phyloP scores from a whole-genome alignment of 1,140 invertebrate genomes.

The Neodiprion lecontei region DNA sequence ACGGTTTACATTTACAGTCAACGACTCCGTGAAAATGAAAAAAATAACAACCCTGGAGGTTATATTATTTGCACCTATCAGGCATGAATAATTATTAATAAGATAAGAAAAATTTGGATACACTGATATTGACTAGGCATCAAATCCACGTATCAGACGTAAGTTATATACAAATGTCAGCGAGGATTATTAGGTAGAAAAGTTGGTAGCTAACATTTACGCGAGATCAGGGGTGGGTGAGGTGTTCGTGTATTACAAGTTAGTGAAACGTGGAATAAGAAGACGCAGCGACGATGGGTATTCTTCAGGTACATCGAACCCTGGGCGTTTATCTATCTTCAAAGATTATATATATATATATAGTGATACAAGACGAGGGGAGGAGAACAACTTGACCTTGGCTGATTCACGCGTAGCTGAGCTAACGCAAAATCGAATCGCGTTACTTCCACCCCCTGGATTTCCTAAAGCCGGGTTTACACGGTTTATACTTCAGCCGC shows the following conservation, averaged over 20 bases:
- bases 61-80: too few species aligned
- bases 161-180: neutral
- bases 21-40: too few species aligned
- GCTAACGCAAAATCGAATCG: constrained; percentile 64
- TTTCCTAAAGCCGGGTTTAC: constrained; percentile 60
- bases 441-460: constrained; percentile 62
- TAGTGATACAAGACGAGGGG: constrained; percentile 23
- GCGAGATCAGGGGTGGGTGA: too few species aligned
- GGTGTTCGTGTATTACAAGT: too few species aligned
- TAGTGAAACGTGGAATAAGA: too few species aligned
- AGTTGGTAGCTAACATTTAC: neutral
- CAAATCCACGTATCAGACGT: too few species aligned
- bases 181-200: neutral
- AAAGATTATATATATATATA: neutral
- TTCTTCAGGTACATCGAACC: neutral
- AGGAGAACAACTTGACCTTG: constrained; percentile 60
- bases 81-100: too few species aligned
- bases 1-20: too few species aligned
- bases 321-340: neutral
- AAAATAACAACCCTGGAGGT: too few species aligned
- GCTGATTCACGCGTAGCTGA: constrained; percentile 63
- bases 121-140: too few species aligned
- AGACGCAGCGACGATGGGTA: too few species aligned
- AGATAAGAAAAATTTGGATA: too few species aligned
- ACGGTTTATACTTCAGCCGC: constrained; percentile 41